Evolutionary conservation across 2,113 vertebrate genomes (phyloP), one percentile per base, ranked within the genome.

Genomic region (Thomomys bottae): DNA sequence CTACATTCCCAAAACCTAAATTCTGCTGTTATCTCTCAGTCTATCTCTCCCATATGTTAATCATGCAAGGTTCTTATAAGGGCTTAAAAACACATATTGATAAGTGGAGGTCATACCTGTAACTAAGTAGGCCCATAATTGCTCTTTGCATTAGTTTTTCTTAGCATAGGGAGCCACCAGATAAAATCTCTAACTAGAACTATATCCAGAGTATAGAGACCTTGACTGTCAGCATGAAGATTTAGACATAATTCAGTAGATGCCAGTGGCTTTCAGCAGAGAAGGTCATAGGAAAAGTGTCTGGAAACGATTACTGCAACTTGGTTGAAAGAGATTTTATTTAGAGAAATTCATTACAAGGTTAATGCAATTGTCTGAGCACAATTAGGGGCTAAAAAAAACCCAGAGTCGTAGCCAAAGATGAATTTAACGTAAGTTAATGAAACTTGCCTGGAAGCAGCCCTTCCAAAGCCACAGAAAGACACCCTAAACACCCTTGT

Each of bases 161-260:
- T n/a, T 78, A 36, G 40, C 61, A 3, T 49, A 88, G 42, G 63
- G 84, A 87, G 12, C 11, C 59, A 84, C 0, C 61, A 18, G 5
- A 70, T 81, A 84, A 89, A 91, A 71, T n/a, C 5, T 87, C 2
- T 57, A 54, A 87, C 61, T 3, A 93, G 79, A 89, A 66, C 61
- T 45, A 40, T 15, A 90, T 26, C 9, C 61, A 72, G 17, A 57
- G 3, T 45, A 3, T 59, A 70, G 38, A 94, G 38, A 70, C 40
- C 30, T 59, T 77, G 66, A 84, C 20, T 63, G 15, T 24, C 64
- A 78, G 24, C 40, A 20, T 36, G 49, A 77, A 24, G 36, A 89
- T 54, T 82, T n/a, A 49, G 32, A 59, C 20, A 67, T 91, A 24
- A 64, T 75, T 88, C 76, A 66, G 2, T 75, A 71, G 42, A 2